Base-by-base conservation (phyloP, 2,797 vertebrate species). In the Orestias chungarensis region DNA sequence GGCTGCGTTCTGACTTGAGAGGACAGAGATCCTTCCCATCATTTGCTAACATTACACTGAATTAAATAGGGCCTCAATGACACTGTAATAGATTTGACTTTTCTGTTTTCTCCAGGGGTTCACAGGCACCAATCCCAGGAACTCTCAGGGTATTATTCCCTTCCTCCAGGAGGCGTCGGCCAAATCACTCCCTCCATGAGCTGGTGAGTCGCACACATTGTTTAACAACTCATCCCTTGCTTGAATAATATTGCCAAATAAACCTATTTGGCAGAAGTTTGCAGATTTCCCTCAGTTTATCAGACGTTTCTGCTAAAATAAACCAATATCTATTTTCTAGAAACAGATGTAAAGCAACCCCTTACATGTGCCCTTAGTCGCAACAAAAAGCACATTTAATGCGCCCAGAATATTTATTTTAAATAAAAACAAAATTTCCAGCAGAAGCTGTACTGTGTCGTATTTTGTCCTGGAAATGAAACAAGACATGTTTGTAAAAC, bases 141-240 rank as follows among this genome's bases (percentile, higher is more conserved):
- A 83, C 94, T 99, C 86, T 94, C 97, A 12, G 94, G 96, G 52
- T 99, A 98, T 93, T 99, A 99, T 91, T 94, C 96, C 17, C 95
- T 99, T 73, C 95, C 97, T 86, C 95, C 97, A 29, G 94, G 95
- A 43, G 95, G 96, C 59, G 96, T 98, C 4, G 93, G 97, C 67
- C 98, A 98, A 93, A 97, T 99, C 89, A 91, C 96, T 20, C 96
- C 97, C 70, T 96, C 98, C 67, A 96, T 99, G 96, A 96, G 97
- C 87, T 99, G 98, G 98, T 99, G 93, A 97, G 97, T 96, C 78
- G 42, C 76, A 52, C 70, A 66, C 65, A 40, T 74, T 65, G 33
- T 44, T 65, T 65, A 12, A 42, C 20, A 40, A 18, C 38, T 42
- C 18, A 14, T 17, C 38, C 50, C 38, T 43, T 42, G 29, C 15